Evolutionary conservation across 1,140 invertebrate species (phyloP).

Genomic region (Homalodisca vitripennis): DNA sequence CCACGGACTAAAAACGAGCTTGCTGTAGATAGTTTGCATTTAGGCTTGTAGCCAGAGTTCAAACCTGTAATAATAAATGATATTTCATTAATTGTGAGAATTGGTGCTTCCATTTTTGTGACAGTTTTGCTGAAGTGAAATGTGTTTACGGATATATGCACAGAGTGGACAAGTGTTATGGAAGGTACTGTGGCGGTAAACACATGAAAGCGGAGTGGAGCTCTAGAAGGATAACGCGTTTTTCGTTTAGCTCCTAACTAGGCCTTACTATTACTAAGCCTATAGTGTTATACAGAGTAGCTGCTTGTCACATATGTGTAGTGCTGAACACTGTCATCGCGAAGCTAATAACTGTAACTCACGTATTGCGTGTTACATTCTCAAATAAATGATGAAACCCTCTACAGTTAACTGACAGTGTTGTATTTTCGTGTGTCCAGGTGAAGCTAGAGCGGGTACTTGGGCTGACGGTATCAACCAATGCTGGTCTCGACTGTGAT

Average conservation of each 20-base stretch:
- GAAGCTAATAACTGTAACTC: background rate
- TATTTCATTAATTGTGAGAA: too few relatives aligned
- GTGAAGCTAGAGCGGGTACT: constrained; percentile 92
- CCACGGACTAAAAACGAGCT: too few relatives aligned
- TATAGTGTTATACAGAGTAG: background rate
- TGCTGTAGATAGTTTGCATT: too few relatives aligned
- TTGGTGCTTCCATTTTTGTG: too few relatives aligned
- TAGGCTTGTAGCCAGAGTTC: too few relatives aligned
- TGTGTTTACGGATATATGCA: too few relatives aligned
- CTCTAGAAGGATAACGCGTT: too few relatives aligned
- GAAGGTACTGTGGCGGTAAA: too few relatives aligned
- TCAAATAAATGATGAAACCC: background rate
- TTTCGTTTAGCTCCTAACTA: background rate
- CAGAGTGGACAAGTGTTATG: too few relatives aligned
- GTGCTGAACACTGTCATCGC: background rate
- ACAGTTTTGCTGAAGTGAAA: too few relatives aligned
- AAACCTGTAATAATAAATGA: too few relatives aligned
- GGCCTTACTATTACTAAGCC: background rate
- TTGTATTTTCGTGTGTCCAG: constrained; percentile 57
- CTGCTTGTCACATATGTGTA: background rate
- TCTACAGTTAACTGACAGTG: background rate
- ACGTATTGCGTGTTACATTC: background rate
- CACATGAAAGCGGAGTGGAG: too few relatives aligned
- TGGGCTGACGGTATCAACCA: constrained; percentile 87
- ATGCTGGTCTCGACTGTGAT: constrained; percentile 88